Evolutionary conservation across 2,888 invertebrate species (phyloP).

Genomic region (Sinotaia quadrata): DNA sequence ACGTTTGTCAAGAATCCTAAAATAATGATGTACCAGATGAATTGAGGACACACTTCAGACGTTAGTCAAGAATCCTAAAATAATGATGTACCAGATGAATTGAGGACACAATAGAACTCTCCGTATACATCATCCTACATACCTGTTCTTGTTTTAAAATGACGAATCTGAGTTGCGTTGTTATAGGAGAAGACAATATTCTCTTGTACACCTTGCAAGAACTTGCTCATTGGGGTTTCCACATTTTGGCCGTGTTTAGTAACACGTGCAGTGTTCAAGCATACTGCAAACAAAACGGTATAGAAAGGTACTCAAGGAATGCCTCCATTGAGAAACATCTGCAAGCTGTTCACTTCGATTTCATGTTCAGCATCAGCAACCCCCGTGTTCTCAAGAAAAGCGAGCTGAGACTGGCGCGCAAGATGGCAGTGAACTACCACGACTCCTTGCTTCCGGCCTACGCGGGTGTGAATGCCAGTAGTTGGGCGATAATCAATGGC

Average conservation of each 20-base stretch:
- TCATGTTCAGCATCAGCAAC: slow-evolving; percentile 52
- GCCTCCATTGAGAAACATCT: slow-evolving; percentile 39
- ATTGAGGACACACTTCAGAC: no score
- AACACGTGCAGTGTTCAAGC: slow-evolving; percentile 36
- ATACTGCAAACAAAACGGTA: slow-evolving; percentile 38
- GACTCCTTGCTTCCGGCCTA: slow-evolving; percentile 53
- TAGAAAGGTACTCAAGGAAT: slow-evolving; percentile 34
- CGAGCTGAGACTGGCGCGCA: slow-evolving; percentile 39
- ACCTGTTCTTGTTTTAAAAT: background rate
- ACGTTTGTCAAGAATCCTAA: no score
- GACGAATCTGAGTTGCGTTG: slow-evolving; percentile 37
- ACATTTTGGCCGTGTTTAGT: slow-evolving; percentile 43
- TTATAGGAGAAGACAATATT: slow-evolving; percentile 52
- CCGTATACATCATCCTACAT: no score
- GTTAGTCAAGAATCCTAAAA: no score
- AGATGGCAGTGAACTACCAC: slow-evolving; percentile 50
- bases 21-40: no score
- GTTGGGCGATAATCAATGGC: slow-evolving; percentile 53
- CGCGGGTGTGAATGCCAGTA: slow-evolving; percentile 48
- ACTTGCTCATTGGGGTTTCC: slow-evolving; percentile 31
- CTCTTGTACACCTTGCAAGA: slow-evolving; percentile 42
- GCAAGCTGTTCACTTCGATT: slow-evolving; percentile 35
- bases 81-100: no score
- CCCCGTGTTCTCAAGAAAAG: slow-evolving; percentile 47
- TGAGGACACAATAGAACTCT: no score